Percentiles rank a stretch among this genome's conserved stretches.
Conservation (phyloP, 2,797 vertebrate genomes). For the Propithecus perrieri region DNA sequence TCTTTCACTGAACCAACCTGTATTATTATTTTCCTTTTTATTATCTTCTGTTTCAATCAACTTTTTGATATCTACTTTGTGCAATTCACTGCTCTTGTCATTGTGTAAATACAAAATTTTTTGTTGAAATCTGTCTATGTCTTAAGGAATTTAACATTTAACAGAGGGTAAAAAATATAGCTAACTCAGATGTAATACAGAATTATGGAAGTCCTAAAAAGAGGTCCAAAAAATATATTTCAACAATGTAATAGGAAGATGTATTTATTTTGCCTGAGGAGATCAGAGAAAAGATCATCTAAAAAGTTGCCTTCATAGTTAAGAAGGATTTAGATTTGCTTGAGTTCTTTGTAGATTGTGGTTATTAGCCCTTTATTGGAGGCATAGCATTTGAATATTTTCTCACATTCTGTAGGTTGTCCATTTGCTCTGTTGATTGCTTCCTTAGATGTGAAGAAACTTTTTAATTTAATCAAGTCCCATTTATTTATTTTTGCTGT, state of each 20-base stretch:
- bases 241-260: background rate
- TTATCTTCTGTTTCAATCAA: background rate
- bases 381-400: no score
- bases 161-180: background rate
- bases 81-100: background rate
- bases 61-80: background rate
- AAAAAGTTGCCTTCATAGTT: background rate
- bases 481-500: no score
- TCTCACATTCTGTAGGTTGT: no score
- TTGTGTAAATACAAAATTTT: background rate
- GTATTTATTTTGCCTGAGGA: background rate
- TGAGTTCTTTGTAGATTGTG: no score
- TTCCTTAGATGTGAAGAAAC: no score
- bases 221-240: background rate
- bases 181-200: background rate
- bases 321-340: background rate
- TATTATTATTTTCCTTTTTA: background rate
- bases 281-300: background rate
- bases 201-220: background rate
- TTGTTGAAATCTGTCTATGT: background rate
- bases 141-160: slow-evolving; percentile 27
- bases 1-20: background rate
- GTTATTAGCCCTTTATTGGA: no score
- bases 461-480: no score
- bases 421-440: no score